Evolutionary conservation across 2,113 vertebrate species (phyloP).

Genomic region (Nesogale talazaci): DNA sequence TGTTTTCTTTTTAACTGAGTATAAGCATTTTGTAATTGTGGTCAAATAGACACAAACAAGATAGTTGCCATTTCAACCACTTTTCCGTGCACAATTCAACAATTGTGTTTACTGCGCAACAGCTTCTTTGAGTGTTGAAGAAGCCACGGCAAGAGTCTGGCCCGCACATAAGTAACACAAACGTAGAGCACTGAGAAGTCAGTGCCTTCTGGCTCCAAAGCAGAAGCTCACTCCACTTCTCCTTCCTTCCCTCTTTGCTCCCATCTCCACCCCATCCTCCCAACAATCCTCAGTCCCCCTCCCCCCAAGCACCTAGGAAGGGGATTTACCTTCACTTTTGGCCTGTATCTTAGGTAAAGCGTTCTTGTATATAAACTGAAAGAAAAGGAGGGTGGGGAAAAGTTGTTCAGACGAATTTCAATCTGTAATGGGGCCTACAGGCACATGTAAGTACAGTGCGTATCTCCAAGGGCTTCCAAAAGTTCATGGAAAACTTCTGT

Average conservation of each 20-base stretch:
- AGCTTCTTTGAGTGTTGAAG: slow-evolving; percentile 52
- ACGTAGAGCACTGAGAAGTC: not conserved
- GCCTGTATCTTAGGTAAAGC: slow-evolving; percentile 95
- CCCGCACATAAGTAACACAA: not conserved
- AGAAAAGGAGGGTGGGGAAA: slow-evolving; percentile 50
- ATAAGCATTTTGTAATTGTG: not conserved
- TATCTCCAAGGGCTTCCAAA: not conserved
- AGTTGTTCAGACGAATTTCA: slow-evolving; percentile 58
- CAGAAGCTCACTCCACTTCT: not conserved
- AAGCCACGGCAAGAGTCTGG: slow-evolving; percentile 21
- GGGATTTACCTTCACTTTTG: slow-evolving; percentile 93
- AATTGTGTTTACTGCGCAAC: not conserved
- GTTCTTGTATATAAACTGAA: slow-evolving; percentile 96
- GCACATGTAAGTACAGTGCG: slow-evolving; percentile 27
- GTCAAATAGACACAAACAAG: not conserved
- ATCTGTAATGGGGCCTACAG: slow-evolving; percentile 22
- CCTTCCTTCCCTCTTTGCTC: not conserved
- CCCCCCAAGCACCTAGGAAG: not conserved
- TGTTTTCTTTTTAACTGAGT: slow-evolving; percentile 25
- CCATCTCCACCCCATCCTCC: not conserved
- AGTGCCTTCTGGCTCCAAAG: slow-evolving; percentile 24
- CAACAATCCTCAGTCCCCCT: not conserved
- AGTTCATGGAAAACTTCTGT: too few species aligned
- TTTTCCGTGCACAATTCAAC: not conserved
- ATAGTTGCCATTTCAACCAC: not conserved